These are phyloP conservation scores for Phortica variegata DNA, from an alignment of 1,140 invertebrate genomes.

Conservation along the genomic window DNA sequence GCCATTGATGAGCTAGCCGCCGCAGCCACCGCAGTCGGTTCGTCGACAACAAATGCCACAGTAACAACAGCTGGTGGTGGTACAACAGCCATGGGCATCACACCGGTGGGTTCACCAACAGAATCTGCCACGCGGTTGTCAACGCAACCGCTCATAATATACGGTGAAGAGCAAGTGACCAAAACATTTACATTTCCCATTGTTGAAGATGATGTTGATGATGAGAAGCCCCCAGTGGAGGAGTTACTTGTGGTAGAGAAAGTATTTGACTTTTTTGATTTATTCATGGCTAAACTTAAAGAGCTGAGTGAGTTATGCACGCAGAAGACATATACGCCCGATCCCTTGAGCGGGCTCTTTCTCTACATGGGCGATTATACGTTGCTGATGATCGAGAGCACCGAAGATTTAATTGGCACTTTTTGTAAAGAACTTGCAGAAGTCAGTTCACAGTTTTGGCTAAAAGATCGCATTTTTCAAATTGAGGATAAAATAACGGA, in stretches of 20 bases:
- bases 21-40: not conserved
- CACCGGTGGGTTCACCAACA: not conserved
- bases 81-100: too few species aligned
- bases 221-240: not conserved
- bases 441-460: slow-evolving; percentile 21
- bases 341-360: slow-evolving; percentile 37
- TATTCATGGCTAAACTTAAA: slow-evolving; percentile 21
- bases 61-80: not conserved
- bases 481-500: slow-evolving; percentile 41
- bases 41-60: not conserved
- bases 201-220: not conserved
- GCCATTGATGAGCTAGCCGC: not conserved
- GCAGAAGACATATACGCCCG: slow-evolving; percentile 14
- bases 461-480: slow-evolving; percentile 27
- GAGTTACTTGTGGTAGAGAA: not conserved
- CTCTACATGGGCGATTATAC: slow-evolving; percentile 44
- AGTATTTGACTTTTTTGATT: slow-evolving; percentile 18
- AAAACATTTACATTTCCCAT: slow-evolving; percentile 35
- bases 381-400: slow-evolving; percentile 38
- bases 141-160: not conserved
- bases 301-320: slow-evolving; percentile 18
- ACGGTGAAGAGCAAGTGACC: slow-evolving; percentile 17
- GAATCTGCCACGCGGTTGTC: not conserved
- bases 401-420: slow-evolving; percentile 41
- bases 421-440: slow-evolving; percentile 25